A percentile compares a stretch with the other conserved stretches of the same genome.
These are phyloP conservation scores for Fringilla coelebs DNA, from an alignment of 2,797 vertebrate genomes.

Conservation along the genomic window DNA sequence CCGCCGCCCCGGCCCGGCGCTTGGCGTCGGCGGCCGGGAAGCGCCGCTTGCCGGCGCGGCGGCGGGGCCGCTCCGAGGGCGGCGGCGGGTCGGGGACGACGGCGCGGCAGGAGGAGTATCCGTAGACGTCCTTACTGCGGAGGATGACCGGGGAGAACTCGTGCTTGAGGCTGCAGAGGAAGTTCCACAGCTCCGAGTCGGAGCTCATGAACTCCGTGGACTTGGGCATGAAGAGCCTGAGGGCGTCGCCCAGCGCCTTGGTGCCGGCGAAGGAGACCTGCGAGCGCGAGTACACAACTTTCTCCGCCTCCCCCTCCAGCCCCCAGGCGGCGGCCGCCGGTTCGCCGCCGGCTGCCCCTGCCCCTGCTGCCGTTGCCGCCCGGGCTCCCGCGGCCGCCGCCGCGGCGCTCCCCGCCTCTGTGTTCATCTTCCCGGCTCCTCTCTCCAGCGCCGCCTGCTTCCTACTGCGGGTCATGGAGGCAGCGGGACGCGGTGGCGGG, in stretches of 20 bases:
- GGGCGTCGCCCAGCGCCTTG: constrained; percentile 78
- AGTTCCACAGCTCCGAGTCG: constrained; percentile 81
- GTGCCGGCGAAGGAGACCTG: constrained; percentile 75
- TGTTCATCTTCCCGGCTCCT: constrained; percentile 48
- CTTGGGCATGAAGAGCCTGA: constrained; percentile 79
- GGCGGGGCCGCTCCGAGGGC: not conserved
- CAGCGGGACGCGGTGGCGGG: not conserved
- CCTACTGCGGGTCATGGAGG: constrained; percentile 48
- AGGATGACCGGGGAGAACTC: constrained; percentile 81
- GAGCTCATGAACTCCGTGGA: constrained; percentile 82
- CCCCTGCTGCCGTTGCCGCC: not conserved
- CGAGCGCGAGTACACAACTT: constrained; percentile 80
- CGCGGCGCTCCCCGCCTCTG: not conserved
- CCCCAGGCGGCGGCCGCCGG: constrained; percentile 38
- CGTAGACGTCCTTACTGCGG: constrained; percentile 81
- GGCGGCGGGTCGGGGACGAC: constrained; percentile 72
- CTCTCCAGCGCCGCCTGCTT: constrained; percentile 65
- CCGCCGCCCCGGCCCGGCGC: too few relatives aligned
- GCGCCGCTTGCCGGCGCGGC: not conserved
- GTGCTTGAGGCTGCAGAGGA: constrained; percentile 81
- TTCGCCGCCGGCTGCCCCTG: not conserved
- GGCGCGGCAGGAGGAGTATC: constrained; percentile 78
- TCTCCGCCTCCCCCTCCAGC: constrained; percentile 61
- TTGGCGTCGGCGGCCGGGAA: not conserved
- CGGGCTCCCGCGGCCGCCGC: not conserved